Evolutionary conservation across 2,113 vertebrate genomes (phyloP).

Genomic region (Lophochroa leadbeateri): DNA sequence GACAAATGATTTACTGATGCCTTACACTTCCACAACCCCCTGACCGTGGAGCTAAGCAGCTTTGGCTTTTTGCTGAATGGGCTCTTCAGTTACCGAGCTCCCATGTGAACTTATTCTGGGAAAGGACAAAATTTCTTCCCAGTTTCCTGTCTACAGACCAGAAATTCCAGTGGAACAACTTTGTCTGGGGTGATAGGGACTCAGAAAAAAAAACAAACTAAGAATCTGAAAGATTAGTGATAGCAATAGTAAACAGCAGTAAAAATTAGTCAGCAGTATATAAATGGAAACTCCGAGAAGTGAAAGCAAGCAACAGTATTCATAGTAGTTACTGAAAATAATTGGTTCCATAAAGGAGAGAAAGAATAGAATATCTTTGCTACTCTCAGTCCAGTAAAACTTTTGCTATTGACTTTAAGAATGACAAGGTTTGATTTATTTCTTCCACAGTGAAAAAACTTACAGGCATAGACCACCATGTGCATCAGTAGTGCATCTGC

Average conservation of each 20-base stretch:
- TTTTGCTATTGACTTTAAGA: background rate
- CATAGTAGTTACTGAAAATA: background rate
- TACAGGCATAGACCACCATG: background rate
- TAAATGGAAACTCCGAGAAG: background rate
- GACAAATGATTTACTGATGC: conserved; percentile 20
- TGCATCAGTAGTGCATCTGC: background rate
- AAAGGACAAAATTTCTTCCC: background rate
- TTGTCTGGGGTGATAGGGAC: background rate
- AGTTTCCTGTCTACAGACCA: background rate
- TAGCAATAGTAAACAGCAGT: background rate
- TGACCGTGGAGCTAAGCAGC: background rate
- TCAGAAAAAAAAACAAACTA: background rate
- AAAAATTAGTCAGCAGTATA: background rate
- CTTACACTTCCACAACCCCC: background rate
- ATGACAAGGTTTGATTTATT: background rate
- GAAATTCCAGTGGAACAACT: background rate
- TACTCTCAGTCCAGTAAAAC: background rate
- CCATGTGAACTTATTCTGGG: background rate
- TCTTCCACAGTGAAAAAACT: background rate
- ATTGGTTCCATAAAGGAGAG: background rate
- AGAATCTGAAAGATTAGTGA: background rate
- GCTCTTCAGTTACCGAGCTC: background rate
- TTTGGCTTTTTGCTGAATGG: background rate
- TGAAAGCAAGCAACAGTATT: background rate
- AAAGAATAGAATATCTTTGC: background rate